Evolutionary conservation across 2,888 invertebrate genomes (phyloP).

Genomic region (Acrobasis repandana): DNA sequence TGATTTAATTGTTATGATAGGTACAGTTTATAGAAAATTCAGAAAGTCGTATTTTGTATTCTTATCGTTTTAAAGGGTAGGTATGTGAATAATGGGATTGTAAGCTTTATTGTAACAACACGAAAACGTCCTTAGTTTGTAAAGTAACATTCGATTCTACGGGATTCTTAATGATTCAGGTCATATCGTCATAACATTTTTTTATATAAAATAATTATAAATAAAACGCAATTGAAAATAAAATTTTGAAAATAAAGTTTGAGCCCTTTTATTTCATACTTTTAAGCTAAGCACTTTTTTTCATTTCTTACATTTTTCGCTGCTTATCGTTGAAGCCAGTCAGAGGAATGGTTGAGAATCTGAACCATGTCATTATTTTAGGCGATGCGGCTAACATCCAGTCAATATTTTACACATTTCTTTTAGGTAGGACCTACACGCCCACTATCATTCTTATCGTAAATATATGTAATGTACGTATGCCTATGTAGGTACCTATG

Average conservation of each 20-base stretch:
- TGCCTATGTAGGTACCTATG: no score
- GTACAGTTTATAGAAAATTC: constrained; percentile 27
- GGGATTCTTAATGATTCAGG: constrained; percentile 27
- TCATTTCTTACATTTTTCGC: no score
- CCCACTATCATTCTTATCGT: no score
- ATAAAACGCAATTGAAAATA: constrained; percentile 35
- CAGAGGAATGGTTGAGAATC: no score
- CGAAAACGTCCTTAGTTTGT: constrained; percentile 56
- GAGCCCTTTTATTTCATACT: no score
- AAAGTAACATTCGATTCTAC: constrained; percentile 31
- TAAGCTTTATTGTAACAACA: constrained; percentile 40
- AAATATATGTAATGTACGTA: no score
- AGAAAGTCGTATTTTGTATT: constrained; percentile 30
- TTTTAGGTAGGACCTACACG: no score
- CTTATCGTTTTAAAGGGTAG: constrained; percentile 33
- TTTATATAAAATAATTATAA: constrained; percentile 36
- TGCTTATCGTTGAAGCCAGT: not conserved
- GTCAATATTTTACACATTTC: no score
- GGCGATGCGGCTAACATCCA: no score
- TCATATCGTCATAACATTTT: constrained; percentile 55
- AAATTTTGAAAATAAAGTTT: constrained; percentile 23
- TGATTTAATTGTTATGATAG: constrained; percentile 56
- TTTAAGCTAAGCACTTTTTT: no score
- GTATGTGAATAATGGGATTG: constrained; percentile 46
- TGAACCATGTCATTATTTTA: no score